A percentile compares a stretch with the other conserved stretches of the same genome.
phyloP scores from a whole-genome alignment of 2,888 invertebrate genomes.

The Drosophila mayaguana region DNA sequence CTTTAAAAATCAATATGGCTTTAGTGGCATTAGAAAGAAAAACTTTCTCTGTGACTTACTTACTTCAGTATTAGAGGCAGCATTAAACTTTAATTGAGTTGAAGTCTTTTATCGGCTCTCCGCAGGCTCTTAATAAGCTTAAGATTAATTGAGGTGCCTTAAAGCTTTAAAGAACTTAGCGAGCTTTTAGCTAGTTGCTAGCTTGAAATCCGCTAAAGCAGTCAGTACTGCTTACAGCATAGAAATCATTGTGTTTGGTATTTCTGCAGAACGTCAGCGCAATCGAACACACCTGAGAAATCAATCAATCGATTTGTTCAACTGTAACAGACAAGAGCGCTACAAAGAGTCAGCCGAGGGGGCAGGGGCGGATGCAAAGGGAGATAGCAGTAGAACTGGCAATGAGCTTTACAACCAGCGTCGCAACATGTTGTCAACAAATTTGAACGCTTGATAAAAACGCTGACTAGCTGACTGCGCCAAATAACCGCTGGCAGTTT shows the following conservation, averaged over 20 bases:
- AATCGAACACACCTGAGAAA: constrained; percentile 80
- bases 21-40: not conserved
- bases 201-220: constrained; percentile 14
- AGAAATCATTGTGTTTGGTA: constrained; percentile 50
- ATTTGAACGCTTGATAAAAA: constrained; percentile 73
- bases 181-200: constrained; percentile 7
- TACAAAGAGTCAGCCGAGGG: not conserved
- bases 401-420: constrained; percentile 56
- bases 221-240: constrained; percentile 34
- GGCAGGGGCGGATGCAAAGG: not conserved
- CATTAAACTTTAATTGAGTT: constrained; percentile 2
- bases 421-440: constrained; percentile 77
- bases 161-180: not conserved
- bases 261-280: constrained; percentile 47
- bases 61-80: not conserved
- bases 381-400: constrained; percentile 13
- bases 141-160: not conserved
- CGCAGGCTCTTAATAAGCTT: not conserved
- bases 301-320: constrained; percentile 82
- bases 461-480: constrained; percentile 62
- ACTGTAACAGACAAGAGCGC: constrained; percentile 61
- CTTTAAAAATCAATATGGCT: not conserved
- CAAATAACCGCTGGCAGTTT: constrained; percentile 59
- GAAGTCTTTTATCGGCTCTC: not conserved
- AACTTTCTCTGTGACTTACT: not conserved